Conservation (phyloP, 2,113 vertebrate species). For the Dipodomys ordii region DNA sequence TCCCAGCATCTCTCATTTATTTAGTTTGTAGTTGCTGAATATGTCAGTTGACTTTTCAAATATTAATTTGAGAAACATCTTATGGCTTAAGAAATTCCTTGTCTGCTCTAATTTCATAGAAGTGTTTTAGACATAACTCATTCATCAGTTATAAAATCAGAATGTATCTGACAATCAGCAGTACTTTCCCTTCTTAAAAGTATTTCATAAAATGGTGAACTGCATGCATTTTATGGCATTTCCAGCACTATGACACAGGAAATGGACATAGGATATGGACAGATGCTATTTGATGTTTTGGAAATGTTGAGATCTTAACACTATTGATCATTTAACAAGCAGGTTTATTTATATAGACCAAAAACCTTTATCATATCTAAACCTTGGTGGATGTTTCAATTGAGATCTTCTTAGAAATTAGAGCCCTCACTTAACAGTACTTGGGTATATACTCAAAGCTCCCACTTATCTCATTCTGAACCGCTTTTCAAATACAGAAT, state of each 20-base stretch:
- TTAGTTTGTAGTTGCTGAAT: neutral
- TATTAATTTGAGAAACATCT: neutral
- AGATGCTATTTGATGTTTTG: neutral
- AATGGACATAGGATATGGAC: neutral
- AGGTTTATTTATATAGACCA: neutral
- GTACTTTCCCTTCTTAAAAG: neutral
- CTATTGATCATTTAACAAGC: neutral
- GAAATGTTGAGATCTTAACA: neutral
- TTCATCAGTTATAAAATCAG: conserved; percentile 5
- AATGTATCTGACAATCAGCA: neutral
- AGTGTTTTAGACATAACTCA: neutral
- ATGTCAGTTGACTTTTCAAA: conserved; percentile 36
- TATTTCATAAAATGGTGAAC: neutral
- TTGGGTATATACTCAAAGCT: conserved; percentile 15
- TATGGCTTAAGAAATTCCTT: neutral
- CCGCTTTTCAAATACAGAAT: neutral
- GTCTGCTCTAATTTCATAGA: conserved; percentile 18
- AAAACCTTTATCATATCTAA: neutral
- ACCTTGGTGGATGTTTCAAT: neutral
- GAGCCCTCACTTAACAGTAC: conserved; percentile 5
- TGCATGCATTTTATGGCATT: neutral
- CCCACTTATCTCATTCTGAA: conserved; percentile 1
- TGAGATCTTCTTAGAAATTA: conserved; percentile 12
- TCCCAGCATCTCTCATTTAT: neutral
- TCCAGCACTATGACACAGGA: neutral